Evolutionary conservation across 2,113 vertebrate species (phyloP), one percentile per base, ranked within the genome.

Genomic region (Galemys pyrenaicus): DNA sequence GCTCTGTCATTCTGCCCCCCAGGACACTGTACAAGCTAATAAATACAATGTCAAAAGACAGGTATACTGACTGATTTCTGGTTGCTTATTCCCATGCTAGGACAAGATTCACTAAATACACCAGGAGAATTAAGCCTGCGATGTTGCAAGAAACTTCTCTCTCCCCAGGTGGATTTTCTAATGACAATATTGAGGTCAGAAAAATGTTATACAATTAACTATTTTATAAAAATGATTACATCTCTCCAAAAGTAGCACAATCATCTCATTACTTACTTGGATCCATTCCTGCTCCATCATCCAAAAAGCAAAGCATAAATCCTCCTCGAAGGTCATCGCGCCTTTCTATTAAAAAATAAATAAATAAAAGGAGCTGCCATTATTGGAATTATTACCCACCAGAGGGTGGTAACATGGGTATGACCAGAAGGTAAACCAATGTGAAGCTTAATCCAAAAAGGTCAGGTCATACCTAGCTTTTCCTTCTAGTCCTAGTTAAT

Each of bases 261-360:
- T 62, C 22, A 85, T 92, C 60, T 84, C 68, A 39, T 58, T 78
- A 99, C 99, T 99, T 98, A 99, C 99, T 98, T 12, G 99, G 98
- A 95, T 99, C 99, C 99, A 99, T 99, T 98, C 99, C 99, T 51
- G 98, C 99, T 83, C 99, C 99, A 97, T 99, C 99, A 96, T 99
- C 99, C 97, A 99, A 98, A 98, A 99, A 99, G 98, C 99, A 99
- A 10, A 99, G 98, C 99, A 99, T 99, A 97, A 99, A 99, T 88
- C 99, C 98, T 78, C 99, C 99, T 97, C 98, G 98, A 67, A 99
- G 98, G 60, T 99, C 99, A n/a, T 98, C 98, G 87, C 98, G 98
- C 79, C 56, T 99, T 94, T 99, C 99, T 99, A 91, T 80, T 94
- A 54, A 54, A 54, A 98, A 83, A 98, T 94, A 49, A 49, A 44